phyloP scores from a whole-genome alignment of 2,113 vertebrate genomes.

The Hypanus sabinus region DNA sequence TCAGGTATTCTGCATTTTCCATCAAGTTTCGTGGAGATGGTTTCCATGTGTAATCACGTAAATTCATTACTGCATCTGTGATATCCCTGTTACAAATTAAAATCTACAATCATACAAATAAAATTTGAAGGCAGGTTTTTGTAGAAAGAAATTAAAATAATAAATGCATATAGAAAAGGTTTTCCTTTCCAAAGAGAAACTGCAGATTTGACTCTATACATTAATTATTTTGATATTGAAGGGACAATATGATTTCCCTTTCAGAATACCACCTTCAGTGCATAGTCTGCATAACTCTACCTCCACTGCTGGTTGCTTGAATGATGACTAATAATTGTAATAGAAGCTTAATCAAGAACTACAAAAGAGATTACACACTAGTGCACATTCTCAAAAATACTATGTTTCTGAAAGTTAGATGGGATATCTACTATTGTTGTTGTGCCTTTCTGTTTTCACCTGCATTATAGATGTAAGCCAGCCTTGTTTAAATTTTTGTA shows the following conservation, averaged over 20 bases:
- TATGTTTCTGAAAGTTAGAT: neutral
- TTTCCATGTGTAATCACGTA: slow-evolving; percentile 50
- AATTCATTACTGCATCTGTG: slow-evolving; percentile 45
- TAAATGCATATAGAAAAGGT: neutral
- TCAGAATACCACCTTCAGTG: neutral
- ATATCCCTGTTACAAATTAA: slow-evolving; percentile 54
- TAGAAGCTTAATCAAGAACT: neutral
- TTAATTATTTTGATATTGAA: neutral
- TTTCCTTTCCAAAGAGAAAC: neutral
- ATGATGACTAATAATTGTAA: neutral
- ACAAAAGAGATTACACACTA: neutral
- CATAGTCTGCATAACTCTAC: neutral
- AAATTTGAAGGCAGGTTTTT: slow-evolving; percentile 35
- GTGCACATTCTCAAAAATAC: neutral
- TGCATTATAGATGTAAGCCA: neutral
- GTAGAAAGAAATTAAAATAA: neutral
- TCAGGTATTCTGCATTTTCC: slow-evolving; percentile 72
- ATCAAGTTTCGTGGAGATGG: slow-evolving; percentile 58
- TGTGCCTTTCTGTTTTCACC: neutral
- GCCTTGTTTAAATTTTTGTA: neutral
- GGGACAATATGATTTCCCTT: neutral
- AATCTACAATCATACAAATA: neutral
- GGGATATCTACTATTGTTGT: neutral
- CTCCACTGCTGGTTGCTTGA: neutral
- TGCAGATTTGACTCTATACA: neutral